Evolutionary conservation across 2,113 vertebrate species (phyloP).

Genomic region (Hippocampus abdominalis): DNA sequence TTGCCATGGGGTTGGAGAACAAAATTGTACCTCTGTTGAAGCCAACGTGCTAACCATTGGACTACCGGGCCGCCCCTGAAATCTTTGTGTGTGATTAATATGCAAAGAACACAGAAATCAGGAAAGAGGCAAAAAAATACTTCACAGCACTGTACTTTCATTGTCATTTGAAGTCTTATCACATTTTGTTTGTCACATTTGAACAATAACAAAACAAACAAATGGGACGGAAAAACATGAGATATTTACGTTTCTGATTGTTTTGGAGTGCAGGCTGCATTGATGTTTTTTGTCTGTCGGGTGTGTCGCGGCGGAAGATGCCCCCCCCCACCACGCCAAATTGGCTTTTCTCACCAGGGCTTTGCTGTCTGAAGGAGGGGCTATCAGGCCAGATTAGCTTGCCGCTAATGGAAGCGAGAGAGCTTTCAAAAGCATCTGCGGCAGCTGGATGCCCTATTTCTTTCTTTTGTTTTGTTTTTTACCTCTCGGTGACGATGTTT

Average conservation of each 20-base stretch:
- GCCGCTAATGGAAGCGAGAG: conserved; percentile 59
- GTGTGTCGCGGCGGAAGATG: conserved; percentile 32
- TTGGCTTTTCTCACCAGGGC: conserved; percentile 60
- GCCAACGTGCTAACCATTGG: no score
- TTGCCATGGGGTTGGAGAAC: no score
- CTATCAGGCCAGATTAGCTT: conserved; percentile 63
- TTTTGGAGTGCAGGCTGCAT: neutral
- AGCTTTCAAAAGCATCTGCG: conserved; percentile 49
- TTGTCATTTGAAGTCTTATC: neutral
- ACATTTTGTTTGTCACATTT: neutral
- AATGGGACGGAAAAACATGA: neutral
- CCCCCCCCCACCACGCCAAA: conserved; percentile 48
- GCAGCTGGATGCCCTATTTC: conserved; percentile 9
- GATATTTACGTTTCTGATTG: neutral
- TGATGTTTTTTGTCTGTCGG: conserved; percentile 25
- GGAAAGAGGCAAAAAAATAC: no score
- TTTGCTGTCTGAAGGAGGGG: conserved; percentile 63
- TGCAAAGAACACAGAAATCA: no score
- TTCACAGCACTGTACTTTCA: no score
- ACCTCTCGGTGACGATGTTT: conserved; percentile 12
- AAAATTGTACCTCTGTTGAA: no score
- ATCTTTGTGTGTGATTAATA: no score
- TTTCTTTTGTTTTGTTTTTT: conserved; percentile 6
- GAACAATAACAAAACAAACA: neutral
- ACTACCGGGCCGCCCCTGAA: no score